These are phyloP conservation scores for Platichthys flesus DNA, from an alignment of 2,113 vertebrate genomes.

Conservation along the genomic window DNA sequence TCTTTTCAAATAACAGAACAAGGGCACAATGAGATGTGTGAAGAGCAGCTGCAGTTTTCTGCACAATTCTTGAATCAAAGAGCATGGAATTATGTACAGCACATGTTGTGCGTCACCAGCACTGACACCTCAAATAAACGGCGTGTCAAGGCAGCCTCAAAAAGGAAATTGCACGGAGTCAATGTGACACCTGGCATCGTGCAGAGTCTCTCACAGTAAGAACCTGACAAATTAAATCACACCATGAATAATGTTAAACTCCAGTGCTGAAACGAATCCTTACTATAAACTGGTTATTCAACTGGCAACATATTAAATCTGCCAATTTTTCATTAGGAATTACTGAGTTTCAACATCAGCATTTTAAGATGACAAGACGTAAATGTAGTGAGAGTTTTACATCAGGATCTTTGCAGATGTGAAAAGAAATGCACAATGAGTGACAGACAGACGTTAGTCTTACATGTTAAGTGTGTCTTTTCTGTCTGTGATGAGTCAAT, in stretches of 20 bases:
- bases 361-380: no score
- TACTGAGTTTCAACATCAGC: no score
- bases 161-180: conserved; percentile 28
- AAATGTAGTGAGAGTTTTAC: no score
- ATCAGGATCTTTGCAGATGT: no score
- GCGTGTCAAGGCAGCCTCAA: conserved; percentile 21
- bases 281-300: no score
- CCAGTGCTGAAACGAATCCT: no score
- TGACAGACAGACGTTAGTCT: conserved; percentile 5
- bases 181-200: conserved; percentile 24
- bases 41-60: not conserved
- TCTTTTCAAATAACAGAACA: not conserved
- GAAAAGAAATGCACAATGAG: not conserved
- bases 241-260: no score
- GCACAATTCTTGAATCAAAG: conserved; percentile 22
- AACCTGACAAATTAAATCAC: conserved; percentile 1
- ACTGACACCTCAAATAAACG: conserved; percentile 28
- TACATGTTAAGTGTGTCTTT: not conserved
- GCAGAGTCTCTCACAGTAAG: conserved; percentile 20
- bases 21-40: not conserved
- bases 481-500: conserved; percentile 26
- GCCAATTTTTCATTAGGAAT: no score
- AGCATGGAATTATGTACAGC: conserved; percentile 12
- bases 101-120: conserved; percentile 36
- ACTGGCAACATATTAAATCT: no score